Conservation (phyloP, 2,113 vertebrate species). For the Indicator maculatus region DNA sequence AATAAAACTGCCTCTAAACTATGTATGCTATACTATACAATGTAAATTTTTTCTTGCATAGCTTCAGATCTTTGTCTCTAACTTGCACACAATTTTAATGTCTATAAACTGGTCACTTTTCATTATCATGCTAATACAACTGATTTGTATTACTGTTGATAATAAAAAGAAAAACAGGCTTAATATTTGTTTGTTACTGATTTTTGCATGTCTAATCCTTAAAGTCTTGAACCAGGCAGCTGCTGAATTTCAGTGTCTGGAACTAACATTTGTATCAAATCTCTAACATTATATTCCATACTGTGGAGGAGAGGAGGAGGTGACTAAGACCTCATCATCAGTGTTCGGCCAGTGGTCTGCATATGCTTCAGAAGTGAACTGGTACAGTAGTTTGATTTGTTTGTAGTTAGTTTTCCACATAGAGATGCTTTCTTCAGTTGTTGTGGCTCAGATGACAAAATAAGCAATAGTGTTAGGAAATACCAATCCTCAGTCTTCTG, state of each 20-base stretch:
- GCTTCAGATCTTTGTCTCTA: slow-evolving; percentile 52
- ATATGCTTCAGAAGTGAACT: background rate
- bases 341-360: background rate
- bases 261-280: background rate
- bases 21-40: slow-evolving; percentile 15
- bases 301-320: background rate
- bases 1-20: slow-evolving; percentile 53
- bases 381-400: background rate
- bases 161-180: slow-evolving; percentile 63
- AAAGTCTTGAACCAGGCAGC: background rate
- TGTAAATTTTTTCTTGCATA: slow-evolving; percentile 7
- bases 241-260: background rate
- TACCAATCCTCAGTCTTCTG: background rate
- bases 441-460: background rate
- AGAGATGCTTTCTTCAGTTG: background rate
- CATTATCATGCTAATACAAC: slow-evolving; percentile 65
- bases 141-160: slow-evolving; percentile 57
- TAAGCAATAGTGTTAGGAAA: background rate
- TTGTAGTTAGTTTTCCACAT: background rate
- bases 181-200: slow-evolving; percentile 11
- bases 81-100: slow-evolving; percentile 40
- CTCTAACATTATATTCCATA: background rate
- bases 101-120: slow-evolving; percentile 36
- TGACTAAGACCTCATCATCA: background rate
- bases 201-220: background rate